These are phyloP conservation scores for Mobula birostris DNA, from an alignment of 2,113 vertebrate genomes.

Conservation along the genomic window DNA sequence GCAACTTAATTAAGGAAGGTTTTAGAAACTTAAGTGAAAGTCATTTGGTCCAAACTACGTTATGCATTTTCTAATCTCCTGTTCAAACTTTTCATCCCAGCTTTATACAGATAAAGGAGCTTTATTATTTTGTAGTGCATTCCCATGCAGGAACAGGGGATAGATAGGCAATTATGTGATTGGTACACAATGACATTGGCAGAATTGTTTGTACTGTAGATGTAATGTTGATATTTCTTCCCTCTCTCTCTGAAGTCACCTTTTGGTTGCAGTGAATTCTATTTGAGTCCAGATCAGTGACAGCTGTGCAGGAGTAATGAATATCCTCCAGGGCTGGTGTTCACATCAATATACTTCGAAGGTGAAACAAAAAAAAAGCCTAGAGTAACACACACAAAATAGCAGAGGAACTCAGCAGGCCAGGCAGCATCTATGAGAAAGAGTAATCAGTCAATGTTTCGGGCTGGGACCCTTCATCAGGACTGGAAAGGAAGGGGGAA, in stretches of 20 bases:
- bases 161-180: not conserved
- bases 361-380: not conserved
- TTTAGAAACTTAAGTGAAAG: constrained; percentile 1
- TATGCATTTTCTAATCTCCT: not conserved
- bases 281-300: not conserved
- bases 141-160: not conserved
- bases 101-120: not conserved
- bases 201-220: not conserved
- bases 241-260: not conserved
- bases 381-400: too few relatives aligned
- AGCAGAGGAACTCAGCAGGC: too few relatives aligned
- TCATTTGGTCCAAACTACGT: not conserved
- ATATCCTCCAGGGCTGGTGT: not conserved
- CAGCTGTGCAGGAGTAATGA: not conserved
- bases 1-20: not conserved
- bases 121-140: not conserved
- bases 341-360: not conserved
- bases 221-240: not conserved
- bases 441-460: too few relatives aligned
- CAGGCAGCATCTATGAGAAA: too few relatives aligned
- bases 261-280: not conserved
- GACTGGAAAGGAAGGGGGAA: too few relatives aligned
- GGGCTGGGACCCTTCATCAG: too few relatives aligned
- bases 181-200: not conserved
- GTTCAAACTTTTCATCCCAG: not conserved